Conservation (phyloP, 1,140 invertebrate genomes). For the Drosophila azteca region DNA sequence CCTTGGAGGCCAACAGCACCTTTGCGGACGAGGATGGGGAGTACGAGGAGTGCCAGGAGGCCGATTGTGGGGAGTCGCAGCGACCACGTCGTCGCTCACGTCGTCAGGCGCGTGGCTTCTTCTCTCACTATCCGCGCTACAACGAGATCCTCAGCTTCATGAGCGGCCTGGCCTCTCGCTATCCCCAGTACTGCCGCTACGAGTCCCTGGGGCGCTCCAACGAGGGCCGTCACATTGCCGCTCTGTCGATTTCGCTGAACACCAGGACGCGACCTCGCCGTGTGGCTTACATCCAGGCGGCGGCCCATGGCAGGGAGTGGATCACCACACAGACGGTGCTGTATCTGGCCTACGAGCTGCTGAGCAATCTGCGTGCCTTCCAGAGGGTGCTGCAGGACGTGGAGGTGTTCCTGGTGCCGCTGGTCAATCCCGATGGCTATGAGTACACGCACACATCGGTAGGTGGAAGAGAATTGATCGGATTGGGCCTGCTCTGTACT, state of each 20-base stretch:
- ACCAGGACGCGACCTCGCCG: slow-evolving; percentile 54
- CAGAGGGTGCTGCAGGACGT: slow-evolving; percentile 68
- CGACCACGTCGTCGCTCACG: slow-evolving; percentile 54
- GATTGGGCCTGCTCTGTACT: not conserved
- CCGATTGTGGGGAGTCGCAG: slow-evolving; percentile 42
- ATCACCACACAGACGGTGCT: slow-evolving; percentile 87
- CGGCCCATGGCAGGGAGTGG: slow-evolving; percentile 87
- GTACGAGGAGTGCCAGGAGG: slow-evolving; percentile 58
- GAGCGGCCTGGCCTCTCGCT: slow-evolving; percentile 68
- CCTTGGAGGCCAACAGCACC: slow-evolving; percentile 62
- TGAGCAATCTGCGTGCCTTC: slow-evolving; percentile 85
- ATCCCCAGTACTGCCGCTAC: slow-evolving; percentile 76
- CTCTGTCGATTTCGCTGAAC: slow-evolving; percentile 81
- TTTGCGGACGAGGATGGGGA: slow-evolving; percentile 36
- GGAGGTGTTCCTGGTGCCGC: slow-evolving; percentile 88
- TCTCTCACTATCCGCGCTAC: slow-evolving; percentile 73
- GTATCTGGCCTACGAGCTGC: slow-evolving; percentile 85
- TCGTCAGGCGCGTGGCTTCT: slow-evolving; percentile 76
- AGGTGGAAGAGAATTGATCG: slow-evolving; percentile 41
- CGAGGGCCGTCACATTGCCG: slow-evolving; percentile 82
- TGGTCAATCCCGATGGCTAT: slow-evolving; percentile 89
- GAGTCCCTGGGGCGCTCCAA: slow-evolving; percentile 78
- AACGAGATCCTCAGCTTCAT: slow-evolving; percentile 76
- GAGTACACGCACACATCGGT: slow-evolving; percentile 86
- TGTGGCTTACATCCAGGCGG: slow-evolving; percentile 79